Base-by-base conservation (phyloP, 1,140 invertebrate species). In the Bombus cullumanus region DNA sequence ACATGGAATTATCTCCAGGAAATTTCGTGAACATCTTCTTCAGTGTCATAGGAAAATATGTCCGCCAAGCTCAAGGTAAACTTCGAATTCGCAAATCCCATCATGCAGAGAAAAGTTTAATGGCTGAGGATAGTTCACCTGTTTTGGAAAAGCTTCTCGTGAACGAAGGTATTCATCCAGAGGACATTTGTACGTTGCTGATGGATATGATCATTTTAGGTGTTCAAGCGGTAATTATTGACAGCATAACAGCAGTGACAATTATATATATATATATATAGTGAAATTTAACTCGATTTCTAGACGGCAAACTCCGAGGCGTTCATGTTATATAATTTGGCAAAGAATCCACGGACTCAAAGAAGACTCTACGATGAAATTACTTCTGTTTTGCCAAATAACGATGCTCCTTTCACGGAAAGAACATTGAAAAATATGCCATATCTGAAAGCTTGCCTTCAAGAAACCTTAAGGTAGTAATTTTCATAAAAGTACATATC, bases 381-480 rank as follows among this genome's bases (percentile, higher is more conserved):
- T 1, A 84, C 74, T 13, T 76, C 87, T 2, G 86, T 95, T 13
- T 71, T 95, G 41, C 81, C 93, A 71, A 78, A 78, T 80, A 83
- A 89, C 85, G 37, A 89, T 76, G 78, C 89, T 74, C n/a, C 85
- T 0, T 66, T 96, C 25, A 95, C 93, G 86, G 91, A 39, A 91
- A 95, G 15, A 91, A 85, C 31, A 1, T 90, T 97, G 25, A 92
- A 92, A 15, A 93, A 95, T 41, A 93, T 97, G 93, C 93, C 93
- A 0, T 97, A 97, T 91, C 90, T 97, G 2, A 96, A 97, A 92
- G 97, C 97, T 22, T 97, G 97, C 87, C 92, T 97, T 2, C 96
- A 96, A 83, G 97, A 98, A 94, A 96, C 96, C 53, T 95, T 97
- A 77, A 95, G 97, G 96, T 96, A 93, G 1, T 31, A 0, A 74